phyloP scores from a whole-genome alignment of 2,113 vertebrate genomes.

The Sus scrofa region DNA sequence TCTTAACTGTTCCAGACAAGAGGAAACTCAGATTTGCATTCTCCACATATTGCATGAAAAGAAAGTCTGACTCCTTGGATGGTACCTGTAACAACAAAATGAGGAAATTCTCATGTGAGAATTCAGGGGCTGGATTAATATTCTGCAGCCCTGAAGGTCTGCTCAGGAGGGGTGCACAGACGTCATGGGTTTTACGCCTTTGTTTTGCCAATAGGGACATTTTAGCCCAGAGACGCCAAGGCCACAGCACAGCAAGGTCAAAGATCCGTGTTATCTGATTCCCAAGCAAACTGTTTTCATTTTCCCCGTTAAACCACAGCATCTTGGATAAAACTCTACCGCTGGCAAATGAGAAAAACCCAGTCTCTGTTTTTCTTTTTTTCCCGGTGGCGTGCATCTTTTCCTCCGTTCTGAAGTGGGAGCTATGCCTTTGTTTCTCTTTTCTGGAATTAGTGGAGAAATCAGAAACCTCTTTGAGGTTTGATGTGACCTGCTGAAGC shows the following conservation, averaged over 20 bases:
- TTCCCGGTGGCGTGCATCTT: not conserved
- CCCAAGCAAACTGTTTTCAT: not conserved
- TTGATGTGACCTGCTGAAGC: not conserved
- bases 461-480: not conserved
- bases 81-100: not conserved
- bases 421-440: not conserved
- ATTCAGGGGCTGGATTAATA: not conserved
- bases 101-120: not conserved
- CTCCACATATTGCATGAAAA: not conserved
- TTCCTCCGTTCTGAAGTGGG: not conserved
- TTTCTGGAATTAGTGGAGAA: not conserved
- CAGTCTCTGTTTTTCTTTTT: not conserved
- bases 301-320: not conserved
- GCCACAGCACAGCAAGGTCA: not conserved
- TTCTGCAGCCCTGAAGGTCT: not conserved
- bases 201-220: not conserved
- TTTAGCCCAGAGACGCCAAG: not conserved
- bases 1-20: not conserved
- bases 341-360: not conserved
- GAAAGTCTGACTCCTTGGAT: not conserved
- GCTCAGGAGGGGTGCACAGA: accelerated
- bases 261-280: not conserved
- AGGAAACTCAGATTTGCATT: not conserved
- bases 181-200: not conserved
- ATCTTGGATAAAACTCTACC: not conserved